A percentile compares a stretch with the other conserved stretches of the same genome.
These are phyloP conservation scores for Channa striata DNA, from an alignment of 2,797 vertebrate genomes.

Conservation along the genomic window DNA sequence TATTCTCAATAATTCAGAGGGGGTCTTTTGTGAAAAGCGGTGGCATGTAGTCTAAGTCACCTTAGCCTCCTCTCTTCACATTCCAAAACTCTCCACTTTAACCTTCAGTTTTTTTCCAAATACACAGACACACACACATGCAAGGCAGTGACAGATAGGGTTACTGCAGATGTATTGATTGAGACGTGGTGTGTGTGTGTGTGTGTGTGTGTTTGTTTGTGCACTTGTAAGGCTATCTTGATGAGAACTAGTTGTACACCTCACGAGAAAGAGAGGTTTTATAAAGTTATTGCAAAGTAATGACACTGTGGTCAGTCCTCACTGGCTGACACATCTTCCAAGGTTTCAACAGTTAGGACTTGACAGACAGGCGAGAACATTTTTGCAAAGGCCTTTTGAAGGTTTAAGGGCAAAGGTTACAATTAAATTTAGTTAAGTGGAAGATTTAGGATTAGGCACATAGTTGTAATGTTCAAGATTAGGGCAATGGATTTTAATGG, in stretches of 20 bases:
- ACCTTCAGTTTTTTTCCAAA: constrained; percentile 48
- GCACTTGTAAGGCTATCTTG: not conserved
- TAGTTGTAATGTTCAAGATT: too few species aligned
- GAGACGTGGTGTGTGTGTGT: constrained; percentile 22
- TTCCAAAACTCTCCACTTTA: constrained; percentile 41
- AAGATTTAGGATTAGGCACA: too few species aligned
- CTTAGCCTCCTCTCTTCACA: constrained; percentile 46
- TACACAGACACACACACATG: not conserved
- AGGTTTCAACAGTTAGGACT: too few species aligned
- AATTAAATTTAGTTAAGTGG: too few species aligned
- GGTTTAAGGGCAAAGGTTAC: too few species aligned
- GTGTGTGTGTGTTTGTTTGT: constrained; percentile 2
- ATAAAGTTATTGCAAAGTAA: too few species aligned
- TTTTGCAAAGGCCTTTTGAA: too few species aligned
- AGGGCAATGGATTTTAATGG: too few species aligned
- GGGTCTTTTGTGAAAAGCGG: constrained; percentile 56
- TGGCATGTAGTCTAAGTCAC: constrained; percentile 40
- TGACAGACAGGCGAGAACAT: too few species aligned
- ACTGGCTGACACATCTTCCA: too few species aligned
- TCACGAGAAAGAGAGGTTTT: not conserved
- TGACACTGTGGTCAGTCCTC: too few species aligned
- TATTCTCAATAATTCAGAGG: constrained; percentile 78
- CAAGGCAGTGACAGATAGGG: constrained; percentile 32
- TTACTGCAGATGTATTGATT: constrained; percentile 62
- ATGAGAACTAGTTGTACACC: not conserved